Conservation (phyloP, 2,888 invertebrate species). For the Conchocele bisecta region DNA sequence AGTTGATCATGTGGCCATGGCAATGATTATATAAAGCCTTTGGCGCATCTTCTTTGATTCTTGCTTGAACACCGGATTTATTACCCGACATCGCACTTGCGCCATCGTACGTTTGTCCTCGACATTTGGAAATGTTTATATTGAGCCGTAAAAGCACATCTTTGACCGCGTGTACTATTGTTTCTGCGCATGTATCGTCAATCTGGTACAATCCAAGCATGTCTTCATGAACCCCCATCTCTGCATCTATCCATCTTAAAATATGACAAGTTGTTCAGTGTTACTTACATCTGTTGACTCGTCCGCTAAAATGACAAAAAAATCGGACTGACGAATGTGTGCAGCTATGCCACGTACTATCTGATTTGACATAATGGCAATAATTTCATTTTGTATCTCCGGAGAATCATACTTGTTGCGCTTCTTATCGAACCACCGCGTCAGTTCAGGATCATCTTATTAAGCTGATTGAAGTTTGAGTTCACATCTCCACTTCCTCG, state of each 20-base stretch:
- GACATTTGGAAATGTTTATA: conserved; percentile 26
- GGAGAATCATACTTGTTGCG: conserved; percentile 33
- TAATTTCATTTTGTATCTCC: conserved; percentile 53
- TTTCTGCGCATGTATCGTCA: conserved; percentile 16
- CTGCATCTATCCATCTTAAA: conserved; percentile 41
- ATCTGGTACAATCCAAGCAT: conserved; percentile 45
- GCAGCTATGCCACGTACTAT: conserved; percentile 30
- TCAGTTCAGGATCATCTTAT: conserved; percentile 32
- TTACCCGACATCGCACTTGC: conserved; percentile 27
- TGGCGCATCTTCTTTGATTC: conserved; percentile 18
- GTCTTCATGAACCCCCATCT: conserved; percentile 42
- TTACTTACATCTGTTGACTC: conserved; percentile 49
- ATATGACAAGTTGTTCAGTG: conserved; percentile 48
- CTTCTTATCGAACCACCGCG: conserved; percentile 37
- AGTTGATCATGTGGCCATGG: conserved; percentile 28
- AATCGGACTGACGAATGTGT: conserved; percentile 1
- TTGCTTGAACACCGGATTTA: conserved; percentile 18
- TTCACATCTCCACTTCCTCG: conserved; percentile 27
- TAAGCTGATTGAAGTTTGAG: conserved; percentile 37
- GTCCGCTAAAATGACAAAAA: conserved; percentile 31
- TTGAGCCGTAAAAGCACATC: conserved; percentile 32
- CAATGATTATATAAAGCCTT: conserved; percentile 38
- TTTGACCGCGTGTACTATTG: conserved; percentile 20
- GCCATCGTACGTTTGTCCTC: conserved; percentile 43
- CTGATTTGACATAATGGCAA: conserved; percentile 38